Evolutionary conservation across 2,888 invertebrate species (phyloP), one percentile per base, ranked within the genome.

Genomic region (Nymphalis polychloros): DNA sequence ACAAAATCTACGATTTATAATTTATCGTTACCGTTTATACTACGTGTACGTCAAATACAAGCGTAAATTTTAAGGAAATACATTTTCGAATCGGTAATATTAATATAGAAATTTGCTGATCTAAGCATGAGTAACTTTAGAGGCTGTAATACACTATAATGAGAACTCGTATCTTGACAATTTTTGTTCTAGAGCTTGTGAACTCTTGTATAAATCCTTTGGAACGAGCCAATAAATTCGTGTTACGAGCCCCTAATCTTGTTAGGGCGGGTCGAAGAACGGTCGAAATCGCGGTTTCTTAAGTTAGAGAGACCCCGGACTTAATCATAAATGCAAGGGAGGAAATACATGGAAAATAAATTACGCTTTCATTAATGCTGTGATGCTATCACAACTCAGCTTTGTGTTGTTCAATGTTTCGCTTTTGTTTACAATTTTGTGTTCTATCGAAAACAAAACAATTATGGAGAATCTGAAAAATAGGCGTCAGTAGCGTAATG

Each of bases 151-250:
- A 17, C 31, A 17, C 27, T n/a, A 55, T 31, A 31, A 55, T 55
- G 53, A 55, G 31, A n/a, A 31, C n/a, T 55, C 53, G 53, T 27
- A 31, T 31, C 31, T 31, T 55, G 27, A 55, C 27, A 55, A 17
- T 23, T 27, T 55, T 31, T 55, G 53, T 55, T 31, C 53, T 55
- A 55, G 53, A 8, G n/a, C 31, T 55, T 55, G 27, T 55, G 53
- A 31, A 55, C 31, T 55, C 53, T 55, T 55, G 31, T 55, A 55
- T 55, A 55, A 55, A 55, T 55, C 53, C 53, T 55, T 55, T 55
- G 53, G 23, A 55, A 55, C 27, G 27, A 31, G 17, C 53, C 53
- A 55, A 55, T 55, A 55, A 55, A 55, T 55, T 55, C 53, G 31
- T 55, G 53, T 55, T 55, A 55, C 27, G 31, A 55, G 27, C 53